Percentiles rank a stretch among this genome's conserved stretches.
Evolutionary conservation across 2,113 vertebrate species (phyloP).

Genomic region (Cephalopterus ornatus): DNA sequence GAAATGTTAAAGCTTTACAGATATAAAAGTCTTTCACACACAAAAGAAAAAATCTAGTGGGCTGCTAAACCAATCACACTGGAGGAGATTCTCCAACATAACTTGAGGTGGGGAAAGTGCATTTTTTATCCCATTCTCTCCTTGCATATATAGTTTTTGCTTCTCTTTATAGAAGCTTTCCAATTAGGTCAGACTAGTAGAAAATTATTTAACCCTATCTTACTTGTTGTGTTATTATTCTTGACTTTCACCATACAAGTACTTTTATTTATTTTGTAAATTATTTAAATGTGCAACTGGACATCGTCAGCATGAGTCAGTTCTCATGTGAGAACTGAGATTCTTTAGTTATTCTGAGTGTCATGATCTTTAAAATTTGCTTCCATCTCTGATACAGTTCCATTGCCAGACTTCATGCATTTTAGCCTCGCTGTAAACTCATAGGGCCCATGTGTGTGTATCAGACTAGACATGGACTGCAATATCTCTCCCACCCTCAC

Average conservation of each 20-base stretch:
- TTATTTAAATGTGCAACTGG: background rate
- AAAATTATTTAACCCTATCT: background rate
- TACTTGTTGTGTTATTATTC: background rate
- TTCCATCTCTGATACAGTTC: background rate
- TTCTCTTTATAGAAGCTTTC: background rate
- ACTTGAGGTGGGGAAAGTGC: background rate
- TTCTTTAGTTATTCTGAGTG: background rate
- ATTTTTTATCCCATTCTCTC: background rate
- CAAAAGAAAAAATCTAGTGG: background rate
- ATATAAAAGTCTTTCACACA: background rate
- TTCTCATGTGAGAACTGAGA: background rate
- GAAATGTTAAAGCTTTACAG: background rate
- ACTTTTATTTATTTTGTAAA: background rate
- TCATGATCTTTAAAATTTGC: background rate
- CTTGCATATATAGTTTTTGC: background rate
- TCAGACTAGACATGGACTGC: background rate
- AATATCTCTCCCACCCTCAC: background rate
- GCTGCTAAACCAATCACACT: background rate
- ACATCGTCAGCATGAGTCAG: background rate
- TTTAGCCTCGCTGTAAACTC: background rate
- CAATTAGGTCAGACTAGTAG: background rate
- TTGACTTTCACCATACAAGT: background rate
- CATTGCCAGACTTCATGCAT: background rate
- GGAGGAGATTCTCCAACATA: background rate
- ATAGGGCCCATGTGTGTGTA: no score